phyloP scores from a whole-genome alignment of 2,113 vertebrate species.

The Verasper variegatus region DNA sequence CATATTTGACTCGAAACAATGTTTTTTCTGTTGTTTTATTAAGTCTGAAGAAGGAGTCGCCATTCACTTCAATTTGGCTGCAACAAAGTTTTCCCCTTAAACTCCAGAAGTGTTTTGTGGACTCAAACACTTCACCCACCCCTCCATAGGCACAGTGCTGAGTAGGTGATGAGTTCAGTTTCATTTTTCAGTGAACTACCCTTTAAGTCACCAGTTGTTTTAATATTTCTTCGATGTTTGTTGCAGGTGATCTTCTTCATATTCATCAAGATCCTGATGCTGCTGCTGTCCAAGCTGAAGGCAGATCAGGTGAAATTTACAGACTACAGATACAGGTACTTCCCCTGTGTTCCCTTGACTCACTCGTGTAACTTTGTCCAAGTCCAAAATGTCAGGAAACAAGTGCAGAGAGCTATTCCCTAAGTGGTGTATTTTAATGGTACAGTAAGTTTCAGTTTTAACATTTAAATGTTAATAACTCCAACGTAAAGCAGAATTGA shows the following conservation, averaged over 20 bases:
- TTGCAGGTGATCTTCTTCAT: constrained; percentile 94
- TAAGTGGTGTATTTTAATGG: not conserved
- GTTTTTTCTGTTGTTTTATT: too few relatives aligned
- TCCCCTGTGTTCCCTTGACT: not conserved
- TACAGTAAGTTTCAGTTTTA: not conserved
- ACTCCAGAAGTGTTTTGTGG: too few relatives aligned
- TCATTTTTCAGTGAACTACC: too few relatives aligned
- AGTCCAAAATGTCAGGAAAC: not conserved
- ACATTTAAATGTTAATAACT: constrained; percentile 14
- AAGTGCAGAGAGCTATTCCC: not conserved
- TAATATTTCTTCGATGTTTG: not conserved
- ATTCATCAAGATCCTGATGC: constrained; percentile 93
- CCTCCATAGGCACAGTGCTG: too few relatives aligned
- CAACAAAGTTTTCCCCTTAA: too few relatives aligned
- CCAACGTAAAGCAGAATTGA: not conserved
- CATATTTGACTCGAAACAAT: too few relatives aligned
- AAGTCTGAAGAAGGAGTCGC: too few relatives aligned
- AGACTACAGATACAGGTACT: constrained; percentile 96
- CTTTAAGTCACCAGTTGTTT: not conserved
- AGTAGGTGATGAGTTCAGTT: too few relatives aligned
- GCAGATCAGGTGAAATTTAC: constrained; percentile 92
- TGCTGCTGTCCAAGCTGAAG: constrained; percentile 94
- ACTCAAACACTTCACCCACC: too few relatives aligned
- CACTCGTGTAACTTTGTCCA: not conserved
- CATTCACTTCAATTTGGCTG: too few relatives aligned